Evolutionary conservation across 2,888 invertebrate species (phyloP), one percentile per base, ranked within the genome.

Genomic region (Epinotia ramella): DNA sequence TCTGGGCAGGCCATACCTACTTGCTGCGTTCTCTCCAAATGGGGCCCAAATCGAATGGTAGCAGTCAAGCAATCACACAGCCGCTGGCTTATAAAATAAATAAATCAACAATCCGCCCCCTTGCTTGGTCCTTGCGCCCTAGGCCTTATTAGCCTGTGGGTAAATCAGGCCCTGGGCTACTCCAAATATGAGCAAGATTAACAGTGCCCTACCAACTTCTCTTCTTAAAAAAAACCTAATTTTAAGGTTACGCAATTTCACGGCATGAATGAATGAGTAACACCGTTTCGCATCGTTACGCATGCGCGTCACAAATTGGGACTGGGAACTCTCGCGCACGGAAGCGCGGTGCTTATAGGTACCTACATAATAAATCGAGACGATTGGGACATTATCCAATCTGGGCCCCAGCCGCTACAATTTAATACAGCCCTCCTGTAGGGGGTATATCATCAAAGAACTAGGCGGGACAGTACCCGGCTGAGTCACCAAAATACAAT

Each of bases 321-420:
- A 63, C 62, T 67, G 49, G 60, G 44, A 44, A 79, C 76, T 79
- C 79, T 86, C 84, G 82, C 82, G 83, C 83, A 85, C 87, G 80
- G 84, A 81, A 80, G 81, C 81, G 73, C 46, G 77, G 79, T 76
- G 80, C 79, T 80, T 81, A 79, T 28, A 28, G 24, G 24, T 28
- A 33, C 5, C 5, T 79, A 77, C 76, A 78, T 78, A 78, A 77
- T 73, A 78, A 64, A 66, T 80, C 77, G 78, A 80, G 79, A 77
- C 80, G 79, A 80, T 83, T 79, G 81, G 75, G 78, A 78, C 82
- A 90, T 91, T 91, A 91, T 89, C 80, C 90, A 91, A 91, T 91
- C 86, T 79, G 20, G 85, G 84, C 89, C 90, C 89, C 84, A 81
- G 82, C 77, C 79, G 76, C 74, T 79, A 81, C 89, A 86, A 86